These are phyloP conservation scores for Drosophila parthenogenetica DNA, from an alignment of 2,888 invertebrate species.

Conservation along the genomic window DNA sequence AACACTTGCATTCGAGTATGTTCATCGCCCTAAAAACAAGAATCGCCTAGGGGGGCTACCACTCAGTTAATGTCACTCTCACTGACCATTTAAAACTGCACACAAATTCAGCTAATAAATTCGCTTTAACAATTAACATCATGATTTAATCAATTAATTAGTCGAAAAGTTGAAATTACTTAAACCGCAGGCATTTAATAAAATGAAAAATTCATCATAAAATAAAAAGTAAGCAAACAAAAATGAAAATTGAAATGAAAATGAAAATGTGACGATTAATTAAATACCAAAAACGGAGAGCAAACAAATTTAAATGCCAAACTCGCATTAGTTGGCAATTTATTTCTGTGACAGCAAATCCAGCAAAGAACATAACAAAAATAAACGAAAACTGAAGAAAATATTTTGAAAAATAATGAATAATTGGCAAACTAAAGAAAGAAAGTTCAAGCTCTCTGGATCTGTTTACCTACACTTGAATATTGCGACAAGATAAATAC, in stretches of 20 bases:
- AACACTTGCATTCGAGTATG: no score
- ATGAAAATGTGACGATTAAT: conserved; percentile 35
- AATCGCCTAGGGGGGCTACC: background rate
- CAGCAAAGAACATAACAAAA: background rate
- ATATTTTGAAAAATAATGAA: conserved; percentile 35
- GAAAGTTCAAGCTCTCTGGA: conserved; percentile 32
- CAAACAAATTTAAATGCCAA: conserved; percentile 26
- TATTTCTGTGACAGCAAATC: conserved; percentile 27
- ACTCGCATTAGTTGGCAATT: conserved; percentile 35
- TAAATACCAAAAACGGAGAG: conserved; percentile 12
- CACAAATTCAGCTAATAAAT: background rate
- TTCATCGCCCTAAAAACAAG: no score
- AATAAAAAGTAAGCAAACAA: conserved; percentile 23
- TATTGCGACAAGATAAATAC: conserved; percentile 55
- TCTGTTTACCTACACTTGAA: conserved; percentile 53
- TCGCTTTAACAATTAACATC: conserved; percentile 17
- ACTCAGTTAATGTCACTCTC: background rate
- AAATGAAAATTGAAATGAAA: background rate
- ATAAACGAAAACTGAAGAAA: background rate
- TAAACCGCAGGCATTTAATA: conserved; percentile 38
- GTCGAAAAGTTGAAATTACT: conserved; percentile 47
- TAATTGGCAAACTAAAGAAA: conserved; percentile 33
- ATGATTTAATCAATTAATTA: conserved; percentile 25
- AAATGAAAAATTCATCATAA: conserved; percentile 16
- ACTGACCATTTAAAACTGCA: background rate